A percentile compares a stretch with the other conserved stretches of the same genome.
phyloP scores from a whole-genome alignment of 2,113 vertebrate genomes.

The Formicarius rufipectus region DNA sequence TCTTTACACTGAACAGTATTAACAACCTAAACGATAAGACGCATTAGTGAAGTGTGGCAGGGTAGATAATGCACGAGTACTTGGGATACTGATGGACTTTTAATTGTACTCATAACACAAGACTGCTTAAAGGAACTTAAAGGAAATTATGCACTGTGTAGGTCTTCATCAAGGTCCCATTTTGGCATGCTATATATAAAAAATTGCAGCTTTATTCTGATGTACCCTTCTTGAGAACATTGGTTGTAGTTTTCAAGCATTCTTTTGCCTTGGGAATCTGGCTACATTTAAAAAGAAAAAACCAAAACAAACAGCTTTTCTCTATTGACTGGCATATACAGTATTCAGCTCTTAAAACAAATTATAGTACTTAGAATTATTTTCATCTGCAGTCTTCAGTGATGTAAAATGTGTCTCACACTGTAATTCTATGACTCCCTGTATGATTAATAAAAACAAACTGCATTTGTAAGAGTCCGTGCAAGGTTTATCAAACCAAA shows the following conservation, averaged over 20 bases:
- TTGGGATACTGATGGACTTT: slow-evolving; percentile 82
- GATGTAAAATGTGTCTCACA: slow-evolving; percentile 75
- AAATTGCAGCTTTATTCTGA: slow-evolving; percentile 71
- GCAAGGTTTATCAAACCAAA: slow-evolving; percentile 79
- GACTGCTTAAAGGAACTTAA: slow-evolving; percentile 80
- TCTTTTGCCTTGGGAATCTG: slow-evolving; percentile 73
- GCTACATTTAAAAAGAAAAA: slow-evolving; percentile 40
- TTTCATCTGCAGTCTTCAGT: slow-evolving; percentile 72
- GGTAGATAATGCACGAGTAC: slow-evolving; percentile 83
- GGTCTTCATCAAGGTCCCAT: slow-evolving; percentile 82
- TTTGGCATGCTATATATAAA: slow-evolving; percentile 68
- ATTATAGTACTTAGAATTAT: slow-evolving; percentile 72
- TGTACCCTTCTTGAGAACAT: slow-evolving; percentile 62
- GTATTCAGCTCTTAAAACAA: slow-evolving; percentile 73
- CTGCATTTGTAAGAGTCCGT: slow-evolving; percentile 72
- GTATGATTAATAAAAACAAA: slow-evolving; percentile 62
- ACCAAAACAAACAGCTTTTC: slow-evolving; percentile 20
- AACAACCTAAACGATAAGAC: slow-evolving; percentile 82
- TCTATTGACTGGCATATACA: slow-evolving; percentile 65
- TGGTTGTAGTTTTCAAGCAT: slow-evolving; percentile 61
- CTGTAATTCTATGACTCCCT: slow-evolving; percentile 78
- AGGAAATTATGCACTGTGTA: slow-evolving; percentile 85
- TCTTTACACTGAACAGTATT: slow-evolving; percentile 93
- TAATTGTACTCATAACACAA: slow-evolving; percentile 83
- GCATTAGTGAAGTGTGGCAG: slow-evolving; percentile 82